A percentile compares a stretch with the other conserved stretches of the same genome.
These are phyloP conservation scores for Horisme vitalbata DNA, from an alignment of 2,888 invertebrate genomes.

Conservation along the genomic window DNA sequence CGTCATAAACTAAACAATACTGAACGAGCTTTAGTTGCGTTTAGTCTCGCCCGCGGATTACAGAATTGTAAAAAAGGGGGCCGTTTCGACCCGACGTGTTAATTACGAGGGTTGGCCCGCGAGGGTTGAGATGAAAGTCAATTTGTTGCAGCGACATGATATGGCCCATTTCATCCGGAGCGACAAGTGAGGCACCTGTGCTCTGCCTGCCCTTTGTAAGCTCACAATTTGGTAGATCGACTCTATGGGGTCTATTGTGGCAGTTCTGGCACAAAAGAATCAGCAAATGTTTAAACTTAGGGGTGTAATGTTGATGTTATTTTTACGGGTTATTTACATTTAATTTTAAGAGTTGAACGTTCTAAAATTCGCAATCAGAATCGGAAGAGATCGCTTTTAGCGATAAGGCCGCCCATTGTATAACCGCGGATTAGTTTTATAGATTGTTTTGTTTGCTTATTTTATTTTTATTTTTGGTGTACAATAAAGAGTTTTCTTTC, in stretches of 20 bases:
- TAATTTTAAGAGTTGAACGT: too few relatives aligned
- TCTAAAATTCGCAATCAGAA: too few relatives aligned
- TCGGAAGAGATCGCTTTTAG: too few relatives aligned
- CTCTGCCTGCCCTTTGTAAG: slow-evolving; percentile 65
- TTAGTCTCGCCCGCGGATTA: slow-evolving; percentile 80
- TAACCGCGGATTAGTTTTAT: too few relatives aligned
- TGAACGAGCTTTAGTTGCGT: slow-evolving; percentile 59
- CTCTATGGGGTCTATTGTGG: slow-evolving; percentile 39
- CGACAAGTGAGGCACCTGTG: slow-evolving; percentile 82
- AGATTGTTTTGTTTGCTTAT: too few relatives aligned
- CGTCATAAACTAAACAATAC: slow-evolving; percentile 57
- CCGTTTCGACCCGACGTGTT: slow-evolving; percentile 76
- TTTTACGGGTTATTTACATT: too few relatives aligned
- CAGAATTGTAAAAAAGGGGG: slow-evolving; percentile 81
- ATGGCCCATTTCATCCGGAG: slow-evolving; percentile 84
- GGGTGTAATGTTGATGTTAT: slow-evolving; percentile 23
- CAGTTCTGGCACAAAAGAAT: slow-evolving; percentile 36
- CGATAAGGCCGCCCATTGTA: too few relatives aligned
- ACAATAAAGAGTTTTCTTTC: too few relatives aligned
- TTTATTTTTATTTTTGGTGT: too few relatives aligned
- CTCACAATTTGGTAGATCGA: slow-evolving; percentile 43
- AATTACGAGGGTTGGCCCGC: slow-evolving; percentile 79
- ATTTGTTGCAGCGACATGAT: slow-evolving; percentile 86
- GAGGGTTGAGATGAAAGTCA: slow-evolving; percentile 82
- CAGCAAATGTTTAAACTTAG: slow-evolving; percentile 25